Evolutionary conservation across 2,888 invertebrate genomes (phyloP), one percentile per base, ranked within the genome.

Genomic region (Marasmarcha lunaedactyla): DNA sequence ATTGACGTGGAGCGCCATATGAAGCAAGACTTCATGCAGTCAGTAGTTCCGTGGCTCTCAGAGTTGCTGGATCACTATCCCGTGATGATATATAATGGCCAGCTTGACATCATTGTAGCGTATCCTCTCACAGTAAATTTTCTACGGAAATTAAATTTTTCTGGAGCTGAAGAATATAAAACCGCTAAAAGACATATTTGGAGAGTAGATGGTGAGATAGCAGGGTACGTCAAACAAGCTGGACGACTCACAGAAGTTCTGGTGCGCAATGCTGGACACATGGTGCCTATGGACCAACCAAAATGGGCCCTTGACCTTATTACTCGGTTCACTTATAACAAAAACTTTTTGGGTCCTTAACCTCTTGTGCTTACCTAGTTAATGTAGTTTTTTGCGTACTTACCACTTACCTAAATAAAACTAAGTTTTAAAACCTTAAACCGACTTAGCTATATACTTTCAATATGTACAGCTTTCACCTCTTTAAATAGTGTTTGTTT

Each of bases 101-200:
- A 97, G 60, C 64, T 97, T 47, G 97, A 97, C 64, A 91, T 97
- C 10, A 94, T 95, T 46, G 93, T 95, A 0, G 94, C 95, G 0
- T 94, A 94, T 69, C 94, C 95, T 0, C 63, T 94, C 37, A 95
- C 95, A 0, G 86, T 91, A 13, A 91, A 91, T 59, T 95, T 92
- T 64, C 71, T 97, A 20, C 83, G 86, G 47, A 85, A 88, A 38
- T 76, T 95, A 1, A 84, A 89, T 35, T 95, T 94, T 76, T 85
- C 77, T 14, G 89, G 86, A 1, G 76, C 89, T 0, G 84, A 84
- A 2, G 81, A 86, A 1, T 95, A 93, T 64, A 88, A 87, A 54
- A 78, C 71, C 1, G 90, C 92, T 0, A 72, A 81, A 35, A 84
- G 92, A 33, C 83, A 87, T 44, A 74, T 89, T 37, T 95, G 94